Percentiles rank a stretch among this genome's conserved stretches.
These are phyloP conservation scores for Montipora foliosa DNA, from an alignment of 64 coral and sea anemone species.

Conservation along the genomic window DNA sequence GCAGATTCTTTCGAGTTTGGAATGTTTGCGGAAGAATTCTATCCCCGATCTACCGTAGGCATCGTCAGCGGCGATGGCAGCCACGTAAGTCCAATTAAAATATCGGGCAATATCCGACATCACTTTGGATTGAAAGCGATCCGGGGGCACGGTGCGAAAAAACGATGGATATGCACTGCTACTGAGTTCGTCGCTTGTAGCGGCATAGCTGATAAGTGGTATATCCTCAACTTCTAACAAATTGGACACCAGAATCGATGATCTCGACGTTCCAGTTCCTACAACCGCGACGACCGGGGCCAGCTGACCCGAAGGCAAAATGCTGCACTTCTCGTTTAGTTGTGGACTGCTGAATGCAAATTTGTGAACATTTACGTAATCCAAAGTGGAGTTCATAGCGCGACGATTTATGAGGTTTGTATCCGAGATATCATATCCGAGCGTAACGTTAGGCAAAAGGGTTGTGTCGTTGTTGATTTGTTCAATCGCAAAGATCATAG, in stretches of 20 bases:
- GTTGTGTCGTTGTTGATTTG: slow-evolving; percentile 73
- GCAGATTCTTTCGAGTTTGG: slow-evolving; percentile 62
- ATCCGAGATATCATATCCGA: slow-evolving; percentile 61
- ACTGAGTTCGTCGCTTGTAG: slow-evolving; percentile 87
- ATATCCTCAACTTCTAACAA: slow-evolving; percentile 27
- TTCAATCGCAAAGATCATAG: slow-evolving; percentile 82
- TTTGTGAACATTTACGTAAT: slow-evolving; percentile 80
- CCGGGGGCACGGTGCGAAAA: slow-evolving; percentile 90
- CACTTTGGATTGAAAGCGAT: slow-evolving; percentile 89
- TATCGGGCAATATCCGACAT: slow-evolving; percentile 79
- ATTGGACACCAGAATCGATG: too few relatives aligned
- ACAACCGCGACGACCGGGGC: too few relatives aligned
- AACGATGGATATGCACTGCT: slow-evolving; percentile 82
- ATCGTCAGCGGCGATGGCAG: slow-evolving; percentile 73
- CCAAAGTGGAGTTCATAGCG: slow-evolving; percentile 76
- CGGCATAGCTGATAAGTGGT: slow-evolving; percentile 86
- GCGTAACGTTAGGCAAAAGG: slow-evolving; percentile 48
- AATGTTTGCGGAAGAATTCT: slow-evolving; percentile 77
- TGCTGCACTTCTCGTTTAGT: background rate
- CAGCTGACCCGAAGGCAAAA: background rate
- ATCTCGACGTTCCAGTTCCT: too few relatives aligned
- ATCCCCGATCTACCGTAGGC: slow-evolving; percentile 88
- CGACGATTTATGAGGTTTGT: slow-evolving; percentile 50
- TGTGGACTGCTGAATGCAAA: slow-evolving; percentile 35
- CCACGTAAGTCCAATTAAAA: slow-evolving; percentile 89